Conservation (phyloP, 1,140 invertebrate genomes). For the Anagrus nilaparvatae region DNA sequence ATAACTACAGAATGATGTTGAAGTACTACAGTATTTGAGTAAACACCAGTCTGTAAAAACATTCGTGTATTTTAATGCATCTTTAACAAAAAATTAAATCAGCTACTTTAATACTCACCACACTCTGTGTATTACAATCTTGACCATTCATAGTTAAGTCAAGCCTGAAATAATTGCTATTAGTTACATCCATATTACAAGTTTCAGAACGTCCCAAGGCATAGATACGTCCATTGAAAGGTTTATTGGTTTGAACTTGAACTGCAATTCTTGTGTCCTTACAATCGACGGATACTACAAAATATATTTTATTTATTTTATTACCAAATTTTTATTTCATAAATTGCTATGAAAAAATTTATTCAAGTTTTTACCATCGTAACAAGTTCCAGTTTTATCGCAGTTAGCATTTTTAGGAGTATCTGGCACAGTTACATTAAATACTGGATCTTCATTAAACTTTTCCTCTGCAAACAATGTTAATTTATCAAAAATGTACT, state of each 20-base stretch:
- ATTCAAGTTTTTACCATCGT: constrained; percentile 61
- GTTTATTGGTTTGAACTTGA: constrained; percentile 83
- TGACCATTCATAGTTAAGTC: constrained; percentile 88
- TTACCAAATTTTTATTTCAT: not conserved
- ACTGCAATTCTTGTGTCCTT: constrained; percentile 90
- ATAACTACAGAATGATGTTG: constrained; percentile 94
- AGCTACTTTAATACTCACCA: constrained; percentile 50
- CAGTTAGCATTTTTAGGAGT: too few relatives aligned
- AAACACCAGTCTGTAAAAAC: constrained; percentile 80
- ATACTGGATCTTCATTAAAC: constrained; percentile 4
- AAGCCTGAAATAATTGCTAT: constrained; percentile 82
- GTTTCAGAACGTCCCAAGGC: constrained; percentile 86
- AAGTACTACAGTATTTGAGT: constrained; percentile 88
- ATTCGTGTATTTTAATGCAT: not conserved
- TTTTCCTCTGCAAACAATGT: constrained; percentile 19
- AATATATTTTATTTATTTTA: constrained; percentile 10
- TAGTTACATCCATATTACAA: constrained; percentile 87
- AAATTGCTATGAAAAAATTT: not conserved
- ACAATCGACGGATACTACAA: constrained; percentile 82
- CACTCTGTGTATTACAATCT: constrained; percentile 87
- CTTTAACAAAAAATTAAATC: too few relatives aligned
- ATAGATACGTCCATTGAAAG: constrained; percentile 90
- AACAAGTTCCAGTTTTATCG: constrained; percentile 89
- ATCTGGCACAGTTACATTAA: constrained; percentile 10
- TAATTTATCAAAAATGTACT: not conserved